phyloP scores from a whole-genome alignment of 2,113 vertebrate genomes.

The Peromyscus leucopus region DNA sequence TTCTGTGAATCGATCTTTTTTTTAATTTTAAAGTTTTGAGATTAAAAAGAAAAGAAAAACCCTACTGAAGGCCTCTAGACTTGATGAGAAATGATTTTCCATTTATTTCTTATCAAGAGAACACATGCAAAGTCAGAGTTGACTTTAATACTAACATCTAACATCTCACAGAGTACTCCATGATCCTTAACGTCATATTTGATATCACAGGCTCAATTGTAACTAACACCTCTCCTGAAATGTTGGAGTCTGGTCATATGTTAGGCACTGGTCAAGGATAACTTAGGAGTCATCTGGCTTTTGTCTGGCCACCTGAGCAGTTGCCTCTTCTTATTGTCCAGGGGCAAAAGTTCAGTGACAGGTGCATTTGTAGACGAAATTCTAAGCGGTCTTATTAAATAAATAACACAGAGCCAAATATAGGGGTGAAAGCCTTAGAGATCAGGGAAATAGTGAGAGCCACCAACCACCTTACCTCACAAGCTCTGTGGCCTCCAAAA shows the following conservation, averaged over 20 bases:
- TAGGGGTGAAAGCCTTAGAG: too few species aligned
- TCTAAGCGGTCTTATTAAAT: too few species aligned
- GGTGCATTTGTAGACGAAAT: not conserved
- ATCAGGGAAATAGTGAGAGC: too few species aligned
- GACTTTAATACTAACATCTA: slow-evolving; percentile 8
- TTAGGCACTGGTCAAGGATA: not conserved
- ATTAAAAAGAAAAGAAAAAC: not conserved
- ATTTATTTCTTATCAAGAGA: slow-evolving; percentile 4
- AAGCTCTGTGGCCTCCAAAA: too few species aligned
- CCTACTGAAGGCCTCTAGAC: not conserved
- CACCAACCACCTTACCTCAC: too few species aligned
- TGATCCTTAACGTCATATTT: not conserved
- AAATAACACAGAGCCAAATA: too few species aligned
- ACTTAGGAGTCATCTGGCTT: too few species aligned
- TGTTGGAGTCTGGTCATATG: not conserved
- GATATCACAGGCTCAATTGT: not conserved
- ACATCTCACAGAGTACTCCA: not conserved
- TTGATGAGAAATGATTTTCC: not conserved
- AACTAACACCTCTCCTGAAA: not conserved
- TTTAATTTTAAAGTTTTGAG: not conserved
- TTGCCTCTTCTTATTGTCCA: not conserved
- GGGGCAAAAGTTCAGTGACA: not conserved
- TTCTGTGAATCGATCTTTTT: not conserved
- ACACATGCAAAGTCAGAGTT: not conserved
- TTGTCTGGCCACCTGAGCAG: not conserved